phyloP scores from a whole-genome alignment of 2,113 vertebrate species.

The Nicator chloris region DNA sequence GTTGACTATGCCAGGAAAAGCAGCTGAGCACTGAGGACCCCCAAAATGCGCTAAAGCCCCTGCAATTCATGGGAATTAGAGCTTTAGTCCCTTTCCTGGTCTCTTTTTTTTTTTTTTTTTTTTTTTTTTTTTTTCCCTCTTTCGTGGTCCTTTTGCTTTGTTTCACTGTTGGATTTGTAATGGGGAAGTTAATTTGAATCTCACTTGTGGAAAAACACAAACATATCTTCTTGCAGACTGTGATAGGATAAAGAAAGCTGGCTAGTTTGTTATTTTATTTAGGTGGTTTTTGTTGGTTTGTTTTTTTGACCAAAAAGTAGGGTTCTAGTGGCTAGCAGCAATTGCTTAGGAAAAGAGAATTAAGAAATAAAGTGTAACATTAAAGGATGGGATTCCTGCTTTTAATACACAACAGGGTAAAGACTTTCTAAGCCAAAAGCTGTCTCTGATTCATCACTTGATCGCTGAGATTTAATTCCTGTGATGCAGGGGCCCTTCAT shows the following conservation, averaged over 20 bases:
- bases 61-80: not conserved
- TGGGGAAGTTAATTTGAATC: not conserved
- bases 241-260: not conserved
- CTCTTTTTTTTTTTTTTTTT: not conserved
- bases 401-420: not conserved
- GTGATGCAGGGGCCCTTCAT: not conserved
- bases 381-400: not conserved
- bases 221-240: not conserved
- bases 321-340: not conserved
- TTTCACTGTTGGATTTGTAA: not conserved
- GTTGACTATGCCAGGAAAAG: not conserved
- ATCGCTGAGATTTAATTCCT: not conserved
- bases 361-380: not conserved
- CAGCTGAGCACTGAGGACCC: not conserved
- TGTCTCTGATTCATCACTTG: not conserved
- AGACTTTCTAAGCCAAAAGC: not conserved
- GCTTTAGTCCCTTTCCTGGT: not conserved
- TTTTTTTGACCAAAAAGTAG: not conserved
- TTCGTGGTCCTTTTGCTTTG: not conserved
- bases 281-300: rapidly evolving
- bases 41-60: not conserved
- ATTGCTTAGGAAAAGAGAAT: not conserved
- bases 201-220: not conserved
- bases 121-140: not conserved
- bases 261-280: not conserved